Evolutionary conservation across 2,113 vertebrate species (phyloP), one percentile per base, ranked within the genome.

Genomic region (Poicephalus gulielmi): DNA sequence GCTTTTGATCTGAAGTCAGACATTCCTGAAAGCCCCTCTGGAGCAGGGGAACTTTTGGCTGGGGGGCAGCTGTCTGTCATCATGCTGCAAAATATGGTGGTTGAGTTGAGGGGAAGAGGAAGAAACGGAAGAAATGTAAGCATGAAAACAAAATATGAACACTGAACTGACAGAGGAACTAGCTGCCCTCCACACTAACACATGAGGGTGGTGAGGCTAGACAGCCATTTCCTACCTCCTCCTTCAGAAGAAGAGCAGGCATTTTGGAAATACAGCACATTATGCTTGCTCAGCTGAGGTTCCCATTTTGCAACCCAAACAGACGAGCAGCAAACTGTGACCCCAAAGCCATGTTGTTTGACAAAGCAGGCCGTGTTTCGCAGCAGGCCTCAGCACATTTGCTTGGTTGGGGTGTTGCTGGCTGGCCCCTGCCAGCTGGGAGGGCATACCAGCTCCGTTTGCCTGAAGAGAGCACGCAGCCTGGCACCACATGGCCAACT

Each of bases 281-380:
- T 7, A 8, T 1, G 7, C 57, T 47, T 19, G 33, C 62, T 83
- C 66, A 79, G 75, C 62, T 33, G 49, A 95, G 67, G 47, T 55
- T 69, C 47, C 79, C 41, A 33, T 17, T 68, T 39, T 44, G 44
- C 37, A 71, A 3, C 3, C 24, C 28, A 11, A 62, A 52, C 12
- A 4, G 47, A 52, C 0, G 0, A 78, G 87, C 46, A 68, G 77
- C 33, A 70, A 86, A 52, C 49, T 11, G 31, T 0, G 0, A 78
- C 20, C 60, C 46, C 69, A 69, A 71, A 75, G 77, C 64, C 9
- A 12, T 3, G 10, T 0, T 62, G 12, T 20, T 46, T 35, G 13
- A 12, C 0, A 3, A 30, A 35, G 64, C 17, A 73, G 53, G 35
- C 17, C 41, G 33, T 3, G 2, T 10, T 33, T 55, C 13, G 53